phyloP scores from a whole-genome alignment of 2,888 invertebrate genomes.

The Calameuta filiformis region DNA sequence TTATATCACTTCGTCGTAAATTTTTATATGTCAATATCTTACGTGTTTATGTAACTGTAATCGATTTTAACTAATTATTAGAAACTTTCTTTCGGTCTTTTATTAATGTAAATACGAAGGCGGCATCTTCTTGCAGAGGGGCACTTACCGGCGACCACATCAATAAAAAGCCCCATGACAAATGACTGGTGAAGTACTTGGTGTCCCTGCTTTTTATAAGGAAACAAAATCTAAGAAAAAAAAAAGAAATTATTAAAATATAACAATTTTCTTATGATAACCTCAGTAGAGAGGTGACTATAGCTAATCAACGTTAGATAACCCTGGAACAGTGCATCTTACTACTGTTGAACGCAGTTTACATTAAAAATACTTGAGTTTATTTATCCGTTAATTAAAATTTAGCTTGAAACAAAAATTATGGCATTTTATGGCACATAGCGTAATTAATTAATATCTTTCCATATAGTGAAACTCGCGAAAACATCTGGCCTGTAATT shows the following conservation, averaged over 20 bases:
- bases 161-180: conserved; percentile 44
- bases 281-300: conserved; percentile 13
- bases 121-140: too few species aligned
- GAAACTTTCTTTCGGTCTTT: too few species aligned
- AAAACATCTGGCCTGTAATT: background rate
- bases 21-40: too few species aligned
- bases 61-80: too few species aligned
- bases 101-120: too few species aligned
- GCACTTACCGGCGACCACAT: conserved; percentile 47
- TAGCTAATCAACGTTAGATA: conserved; percentile 48
- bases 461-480: too few species aligned
- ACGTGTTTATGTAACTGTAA: too few species aligned
- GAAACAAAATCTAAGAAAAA: conserved; percentile 34
- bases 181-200: conserved; percentile 44
- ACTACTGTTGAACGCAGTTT: conserved; percentile 4
- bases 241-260: conserved; percentile 33
- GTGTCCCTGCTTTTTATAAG: conserved; percentile 54
- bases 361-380: conserved; percentile 19
- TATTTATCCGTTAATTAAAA: conserved; percentile 8
- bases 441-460: too few species aligned
- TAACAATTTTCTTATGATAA: conserved; percentile 32
- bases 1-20: too few species aligned
- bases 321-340: conserved; percentile 45
- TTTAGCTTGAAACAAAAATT: too few species aligned
- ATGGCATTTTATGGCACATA: background rate